Percentiles rank a stretch among this genome's conserved stretches.
Evolutionary conservation across 2,113 vertebrate genomes (phyloP).

Genomic region (Monarcha castaneiventris): DNA sequence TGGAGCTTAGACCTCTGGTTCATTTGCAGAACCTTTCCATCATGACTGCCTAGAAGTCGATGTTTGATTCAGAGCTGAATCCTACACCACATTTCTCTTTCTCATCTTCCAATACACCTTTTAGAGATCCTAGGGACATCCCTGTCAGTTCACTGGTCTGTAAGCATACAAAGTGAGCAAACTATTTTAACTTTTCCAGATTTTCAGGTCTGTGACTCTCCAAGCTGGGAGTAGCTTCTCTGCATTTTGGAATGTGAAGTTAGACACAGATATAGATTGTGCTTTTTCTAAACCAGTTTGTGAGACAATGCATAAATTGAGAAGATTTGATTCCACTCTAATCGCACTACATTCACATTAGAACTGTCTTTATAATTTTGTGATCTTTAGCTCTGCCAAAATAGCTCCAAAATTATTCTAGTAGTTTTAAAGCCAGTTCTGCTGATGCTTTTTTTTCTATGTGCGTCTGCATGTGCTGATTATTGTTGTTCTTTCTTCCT

Average conservation of each 20-base stretch:
- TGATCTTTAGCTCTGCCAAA: background rate
- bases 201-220: background rate
- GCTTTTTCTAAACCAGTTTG: background rate
- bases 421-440: background rate
- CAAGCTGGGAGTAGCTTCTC: background rate
- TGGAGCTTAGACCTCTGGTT: background rate
- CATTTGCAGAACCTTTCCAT: background rate
- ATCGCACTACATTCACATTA: background rate
- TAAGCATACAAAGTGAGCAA: background rate
- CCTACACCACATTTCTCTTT: background rate
- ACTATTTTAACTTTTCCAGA: background rate
- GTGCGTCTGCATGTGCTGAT: background rate
- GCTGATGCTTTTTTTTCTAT: background rate
- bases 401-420: background rate
- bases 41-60: background rate
- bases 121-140: background rate
- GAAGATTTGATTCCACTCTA: background rate
- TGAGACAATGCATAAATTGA: background rate
- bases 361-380: background rate
- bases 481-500: conserved; percentile 1
- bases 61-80: background rate
- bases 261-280: background rate
- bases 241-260: background rate
- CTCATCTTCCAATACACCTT: background rate
- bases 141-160: background rate